Evolutionary conservation across 1,140 invertebrate species (phyloP).

Genomic region (Ceratosolen fusciceps): DNA sequence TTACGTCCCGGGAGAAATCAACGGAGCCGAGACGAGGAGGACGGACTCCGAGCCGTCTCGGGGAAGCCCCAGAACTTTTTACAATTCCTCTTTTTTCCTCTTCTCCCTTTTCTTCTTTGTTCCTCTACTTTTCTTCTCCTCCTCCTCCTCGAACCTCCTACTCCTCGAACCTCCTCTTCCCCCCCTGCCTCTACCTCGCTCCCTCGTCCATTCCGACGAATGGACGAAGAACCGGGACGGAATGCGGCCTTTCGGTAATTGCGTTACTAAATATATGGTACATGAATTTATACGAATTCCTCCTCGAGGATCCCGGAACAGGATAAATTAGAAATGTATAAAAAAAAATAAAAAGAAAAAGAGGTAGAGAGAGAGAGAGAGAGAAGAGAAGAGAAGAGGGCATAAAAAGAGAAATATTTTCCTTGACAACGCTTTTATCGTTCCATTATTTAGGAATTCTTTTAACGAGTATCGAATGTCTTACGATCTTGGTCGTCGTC

Average conservation of each 20-base stretch:
- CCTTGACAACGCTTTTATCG: background rate
- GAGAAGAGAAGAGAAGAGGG: no score
- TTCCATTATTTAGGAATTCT: background rate
- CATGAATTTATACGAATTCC: conserved; percentile 30
- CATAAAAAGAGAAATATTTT: background rate
- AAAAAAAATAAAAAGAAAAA: background rate
- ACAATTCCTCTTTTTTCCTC: no score
- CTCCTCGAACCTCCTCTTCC: no score
- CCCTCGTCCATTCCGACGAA: no score
- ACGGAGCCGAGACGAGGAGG: background rate
- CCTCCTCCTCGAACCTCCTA: no score
- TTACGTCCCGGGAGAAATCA: conserved; percentile 45
- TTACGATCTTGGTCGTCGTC: no score
- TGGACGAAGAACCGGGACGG: background rate
- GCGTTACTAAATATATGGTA: conserved; percentile 12
- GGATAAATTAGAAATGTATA: conserved; percentile 16
- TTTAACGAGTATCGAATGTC: background rate
- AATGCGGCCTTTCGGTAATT: conserved; percentile 36
- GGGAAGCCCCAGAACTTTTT: conserved; percentile 10
- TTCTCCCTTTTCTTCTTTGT: no score
- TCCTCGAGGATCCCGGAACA: background rate
- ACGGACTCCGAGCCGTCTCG: background rate
- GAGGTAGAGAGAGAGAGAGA: background rate
- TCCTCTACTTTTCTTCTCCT: no score
- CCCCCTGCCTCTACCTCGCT: no score